Evolutionary conservation across 2,888 invertebrate species (phyloP), one percentile per base, ranked within the genome.

Genomic region (Carcina quercana): DNA sequence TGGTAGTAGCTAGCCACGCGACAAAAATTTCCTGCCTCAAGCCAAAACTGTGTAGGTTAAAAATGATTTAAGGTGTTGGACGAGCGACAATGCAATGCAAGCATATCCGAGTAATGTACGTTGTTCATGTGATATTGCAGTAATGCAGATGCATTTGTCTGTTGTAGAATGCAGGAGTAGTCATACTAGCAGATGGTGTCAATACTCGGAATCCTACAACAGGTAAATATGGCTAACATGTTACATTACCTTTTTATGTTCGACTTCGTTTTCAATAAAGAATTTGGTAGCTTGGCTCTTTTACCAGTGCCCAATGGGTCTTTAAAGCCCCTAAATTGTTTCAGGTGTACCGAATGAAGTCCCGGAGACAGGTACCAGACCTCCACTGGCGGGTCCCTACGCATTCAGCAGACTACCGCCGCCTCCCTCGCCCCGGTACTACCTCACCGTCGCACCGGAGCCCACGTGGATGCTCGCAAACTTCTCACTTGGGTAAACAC

Each of bases 341-440:
- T n/a, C 15, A 33, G 33, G 3, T 4, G 30, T 20, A 1, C 14
- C 15, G 6, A 27, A 13, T 11, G 61, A 41, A 5, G 44, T 44
- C 0, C 30, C 59, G 24, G 88, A 89, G 55, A 83, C 86, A 0
- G 89, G 88, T 27, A 90, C 90, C 0, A 84, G 94, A 44, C 92
- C 94, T 8, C 94, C 95, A 8, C 76, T 91, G 50, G 95, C 94
- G 11, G 96, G 95, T 15, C 95, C 95, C 15, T 96, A 94, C 68
- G 95, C 95, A 34, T 96, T 95, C 85, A 95, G 95, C 55, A 87
- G 94, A 34, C 89, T 95, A 46, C 96, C 95, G 19, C 86, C 90
- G 45, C 93, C 94, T 17, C 91, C 91, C 29, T 88, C 90, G 53
- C 95, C 95, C 22, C 88, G 93, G 42, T 89, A 94, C 55, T 93